Percentiles rank a stretch among this genome's conserved stretches.
phyloP scores from a whole-genome alignment of 2,888 invertebrate genomes.

The Chrysolina americana region DNA sequence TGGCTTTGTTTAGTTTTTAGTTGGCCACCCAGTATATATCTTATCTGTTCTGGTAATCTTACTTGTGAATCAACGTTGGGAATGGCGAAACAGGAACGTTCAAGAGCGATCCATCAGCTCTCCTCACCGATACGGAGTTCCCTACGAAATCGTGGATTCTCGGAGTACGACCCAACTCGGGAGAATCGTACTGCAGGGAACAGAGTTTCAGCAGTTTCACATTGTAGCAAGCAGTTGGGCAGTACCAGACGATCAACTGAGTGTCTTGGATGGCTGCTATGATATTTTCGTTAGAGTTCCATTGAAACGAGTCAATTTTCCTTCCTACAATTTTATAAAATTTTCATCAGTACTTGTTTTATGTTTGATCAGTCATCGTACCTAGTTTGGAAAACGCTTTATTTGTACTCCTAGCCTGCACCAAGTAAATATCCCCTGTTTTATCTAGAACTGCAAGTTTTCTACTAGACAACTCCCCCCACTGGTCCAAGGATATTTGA shows the following conservation, averaged over 20 bases:
- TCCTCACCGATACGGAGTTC: constrained; percentile 86
- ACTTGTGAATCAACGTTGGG: constrained; percentile 73
- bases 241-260: constrained; percentile 86
- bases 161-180: constrained; percentile 90
- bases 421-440: constrained; percentile 89
- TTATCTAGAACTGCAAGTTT: constrained; percentile 90
- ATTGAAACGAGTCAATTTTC: constrained; percentile 74
- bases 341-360: not conserved
- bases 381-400: constrained; percentile 83
- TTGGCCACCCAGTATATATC: no score
- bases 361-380: constrained; percentile 58
- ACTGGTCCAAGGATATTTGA: constrained; percentile 88
- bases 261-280: constrained; percentile 85
- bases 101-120: constrained; percentile 91
- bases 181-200: constrained; percentile 71
- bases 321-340: constrained; percentile 69
- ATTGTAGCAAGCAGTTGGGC: constrained; percentile 83
- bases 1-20: no score
- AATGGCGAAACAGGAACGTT: constrained; percentile 82
- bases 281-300: constrained; percentile 85
- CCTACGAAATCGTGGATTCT: constrained; percentile 86
- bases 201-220: constrained; percentile 78
- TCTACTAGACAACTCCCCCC: constrained; percentile 84
- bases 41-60: constrained; percentile 27
- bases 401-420: constrained; percentile 78